These are phyloP conservation scores for Conchocele bisecta DNA, from an alignment of 2,888 invertebrate genomes.

Conservation along the genomic window DNA sequence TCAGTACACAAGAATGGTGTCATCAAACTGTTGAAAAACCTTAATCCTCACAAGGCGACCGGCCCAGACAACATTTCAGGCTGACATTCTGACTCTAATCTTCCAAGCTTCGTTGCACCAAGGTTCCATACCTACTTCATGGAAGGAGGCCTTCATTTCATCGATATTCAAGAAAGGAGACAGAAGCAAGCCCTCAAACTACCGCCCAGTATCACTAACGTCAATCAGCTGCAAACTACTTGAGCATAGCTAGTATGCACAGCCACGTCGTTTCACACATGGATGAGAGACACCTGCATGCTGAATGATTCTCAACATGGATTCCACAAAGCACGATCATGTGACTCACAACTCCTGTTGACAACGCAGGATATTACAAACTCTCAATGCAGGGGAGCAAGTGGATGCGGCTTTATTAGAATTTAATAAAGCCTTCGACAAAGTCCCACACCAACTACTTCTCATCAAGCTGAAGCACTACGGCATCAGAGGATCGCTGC, in stretches of 20 bases:
- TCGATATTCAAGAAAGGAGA: conserved; percentile 8
- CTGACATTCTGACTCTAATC: conserved; percentile 1
- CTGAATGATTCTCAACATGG: conserved; percentile 7
- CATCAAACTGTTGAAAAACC: not conserved
- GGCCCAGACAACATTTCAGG: not conserved
- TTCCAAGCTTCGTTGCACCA: conserved; percentile 1
- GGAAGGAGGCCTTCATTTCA: conserved; percentile 1
- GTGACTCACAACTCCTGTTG: not conserved
- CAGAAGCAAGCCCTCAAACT: not conserved
- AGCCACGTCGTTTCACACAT: conserved; percentile 4
- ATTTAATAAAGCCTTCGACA: not conserved
- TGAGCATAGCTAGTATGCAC: conserved; percentile 11
- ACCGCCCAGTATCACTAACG: conserved; percentile 1
- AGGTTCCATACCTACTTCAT: conserved; percentile 1
- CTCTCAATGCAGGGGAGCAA: not conserved
- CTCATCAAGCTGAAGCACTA: conserved; percentile 1
- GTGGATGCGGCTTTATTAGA: not conserved
- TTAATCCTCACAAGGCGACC: conserved; percentile 8
- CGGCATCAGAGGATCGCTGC: not conserved
- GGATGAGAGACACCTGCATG: not conserved
- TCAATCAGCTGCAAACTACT: conserved; percentile 7
- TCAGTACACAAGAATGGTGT: not conserved
- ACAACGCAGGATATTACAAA: conserved; percentile 2
- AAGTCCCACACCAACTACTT: not conserved
- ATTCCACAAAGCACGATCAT: conserved; percentile 1